phyloP scores from a whole-genome alignment of 2,888 invertebrate genomes.

The Saturnia pavonia region DNA sequence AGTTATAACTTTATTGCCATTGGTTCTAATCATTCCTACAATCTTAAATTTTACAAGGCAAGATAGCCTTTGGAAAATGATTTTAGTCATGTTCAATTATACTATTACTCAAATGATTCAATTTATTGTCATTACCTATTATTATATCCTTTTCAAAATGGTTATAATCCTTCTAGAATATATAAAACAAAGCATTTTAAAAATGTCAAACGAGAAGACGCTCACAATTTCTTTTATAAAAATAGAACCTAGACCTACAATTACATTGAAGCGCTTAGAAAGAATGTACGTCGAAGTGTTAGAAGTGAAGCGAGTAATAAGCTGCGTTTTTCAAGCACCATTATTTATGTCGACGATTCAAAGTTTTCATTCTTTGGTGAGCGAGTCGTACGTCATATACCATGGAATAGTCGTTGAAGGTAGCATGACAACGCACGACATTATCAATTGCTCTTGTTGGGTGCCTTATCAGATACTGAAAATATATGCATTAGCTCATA shows the following conservation, averaged over 20 bases:
- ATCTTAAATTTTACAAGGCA: conserved; percentile 52
- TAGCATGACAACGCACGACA: conserved; percentile 45
- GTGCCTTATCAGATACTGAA: conserved; percentile 63
- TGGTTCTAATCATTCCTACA: conserved; percentile 43
- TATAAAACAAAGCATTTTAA: conserved; percentile 43
- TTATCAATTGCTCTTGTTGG: conserved; percentile 64
- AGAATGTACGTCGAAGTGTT: conserved; percentile 50
- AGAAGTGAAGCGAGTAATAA: conserved; percentile 53
- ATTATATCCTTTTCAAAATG: conserved; percentile 53
- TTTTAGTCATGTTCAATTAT: conserved; percentile 54
- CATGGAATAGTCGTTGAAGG: conserved; percentile 50
- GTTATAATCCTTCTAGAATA: conserved; percentile 47
- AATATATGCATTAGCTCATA: conserved; percentile 52
- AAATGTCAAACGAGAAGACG: conserved; percentile 29
- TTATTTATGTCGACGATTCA: conserved; percentile 57
- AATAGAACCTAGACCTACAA: conserved; percentile 34
- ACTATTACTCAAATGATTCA: conserved; percentile 61
- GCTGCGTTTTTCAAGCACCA: conserved; percentile 56
- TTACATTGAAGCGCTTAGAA: conserved; percentile 54
- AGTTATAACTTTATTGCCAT: conserved; percentile 34
- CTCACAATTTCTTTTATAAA: conserved; percentile 34
- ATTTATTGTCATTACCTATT: conserved; percentile 51
- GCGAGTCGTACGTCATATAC: conserved; percentile 64
- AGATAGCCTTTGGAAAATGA: conserved; percentile 58
- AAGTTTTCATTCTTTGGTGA: conserved; percentile 65